Conservation (phyloP, 2,113 vertebrate genomes). For the Pandion haliaetus region DNA sequence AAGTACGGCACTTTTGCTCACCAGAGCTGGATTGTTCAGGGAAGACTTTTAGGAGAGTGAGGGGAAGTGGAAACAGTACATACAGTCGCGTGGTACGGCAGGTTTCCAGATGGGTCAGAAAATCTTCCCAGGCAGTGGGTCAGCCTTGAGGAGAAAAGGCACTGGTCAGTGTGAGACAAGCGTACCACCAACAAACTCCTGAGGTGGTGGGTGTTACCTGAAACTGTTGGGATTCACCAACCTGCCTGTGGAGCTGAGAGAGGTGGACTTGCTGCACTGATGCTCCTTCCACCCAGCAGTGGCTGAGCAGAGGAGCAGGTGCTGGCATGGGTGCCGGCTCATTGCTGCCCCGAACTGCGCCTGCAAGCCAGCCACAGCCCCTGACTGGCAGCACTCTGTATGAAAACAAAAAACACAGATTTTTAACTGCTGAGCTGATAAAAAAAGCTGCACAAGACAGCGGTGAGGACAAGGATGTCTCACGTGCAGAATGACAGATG, state of each 20-base stretch:
- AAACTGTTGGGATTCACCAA: not conserved
- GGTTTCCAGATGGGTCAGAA: not conserved
- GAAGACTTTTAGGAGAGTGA: not conserved
- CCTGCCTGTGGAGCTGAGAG: not conserved
- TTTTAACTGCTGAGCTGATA: not conserved
- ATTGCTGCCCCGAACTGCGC: not conserved
- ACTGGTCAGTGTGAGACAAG: not conserved
- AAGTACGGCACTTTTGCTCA: not conserved
- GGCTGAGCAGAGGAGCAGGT: not conserved
- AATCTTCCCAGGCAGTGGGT: not conserved
- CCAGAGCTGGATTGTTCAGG: not conserved
- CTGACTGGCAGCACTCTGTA: not conserved
- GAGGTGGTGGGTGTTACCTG: not conserved
- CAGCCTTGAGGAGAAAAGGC: not conserved
- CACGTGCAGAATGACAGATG: not conserved
- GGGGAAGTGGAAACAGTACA: not conserved
- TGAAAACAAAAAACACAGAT: not conserved
- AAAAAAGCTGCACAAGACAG: not conserved
- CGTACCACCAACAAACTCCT: not conserved
- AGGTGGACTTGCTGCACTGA: not conserved
- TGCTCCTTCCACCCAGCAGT: not conserved
- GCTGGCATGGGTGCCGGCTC: not conserved
- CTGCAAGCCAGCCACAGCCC: not conserved
- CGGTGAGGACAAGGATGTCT: not conserved
- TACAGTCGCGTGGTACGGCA: fast-evolving